A percentile compares a stretch with the other conserved stretches of the same genome.
These are phyloP conservation scores for Microcebus jonahi DNA, from an alignment of 2,113 vertebrate species.

Conservation along the genomic window DNA sequence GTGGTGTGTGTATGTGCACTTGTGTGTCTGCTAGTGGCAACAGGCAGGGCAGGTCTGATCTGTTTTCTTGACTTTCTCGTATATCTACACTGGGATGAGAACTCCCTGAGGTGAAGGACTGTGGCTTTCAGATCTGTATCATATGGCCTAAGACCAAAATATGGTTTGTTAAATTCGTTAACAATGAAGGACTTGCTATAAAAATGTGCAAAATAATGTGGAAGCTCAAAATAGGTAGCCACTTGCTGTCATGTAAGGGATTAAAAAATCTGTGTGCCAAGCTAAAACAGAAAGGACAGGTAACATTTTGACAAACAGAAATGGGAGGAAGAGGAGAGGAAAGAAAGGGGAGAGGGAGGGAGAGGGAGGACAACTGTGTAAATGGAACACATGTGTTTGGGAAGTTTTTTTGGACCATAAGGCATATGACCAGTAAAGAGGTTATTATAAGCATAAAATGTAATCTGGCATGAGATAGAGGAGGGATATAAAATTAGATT, in stretches of 20 bases:
- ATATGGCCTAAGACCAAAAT: neutral
- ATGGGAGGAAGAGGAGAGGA: neutral
- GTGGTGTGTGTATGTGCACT: no score
- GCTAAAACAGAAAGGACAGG: neutral
- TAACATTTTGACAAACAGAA: neutral
- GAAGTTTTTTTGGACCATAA: neutral
- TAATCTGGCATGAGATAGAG: neutral
- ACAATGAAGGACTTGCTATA: neutral
- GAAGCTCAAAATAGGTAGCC: neutral
- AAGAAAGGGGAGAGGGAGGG: neutral
- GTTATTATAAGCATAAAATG: neutral
- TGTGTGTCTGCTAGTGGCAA: no score
- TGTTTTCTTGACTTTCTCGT: neutral
- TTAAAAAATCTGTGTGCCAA: neutral
- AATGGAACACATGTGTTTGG: neutral
- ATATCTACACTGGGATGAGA: neutral
- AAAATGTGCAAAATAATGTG: neutral
- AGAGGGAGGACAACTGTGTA: neutral
- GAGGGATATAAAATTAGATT: neutral
- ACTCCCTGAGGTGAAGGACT: neutral
- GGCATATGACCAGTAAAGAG: neutral
- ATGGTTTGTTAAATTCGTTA: neutral
- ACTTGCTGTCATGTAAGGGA: neutral
- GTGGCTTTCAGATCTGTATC: neutral
- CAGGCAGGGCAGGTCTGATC: neutral